Percentiles rank a stretch among this genome's conserved stretches.
Conservation (phyloP, 2,797 vertebrate species). For the Benthosema pterotum region DNA sequence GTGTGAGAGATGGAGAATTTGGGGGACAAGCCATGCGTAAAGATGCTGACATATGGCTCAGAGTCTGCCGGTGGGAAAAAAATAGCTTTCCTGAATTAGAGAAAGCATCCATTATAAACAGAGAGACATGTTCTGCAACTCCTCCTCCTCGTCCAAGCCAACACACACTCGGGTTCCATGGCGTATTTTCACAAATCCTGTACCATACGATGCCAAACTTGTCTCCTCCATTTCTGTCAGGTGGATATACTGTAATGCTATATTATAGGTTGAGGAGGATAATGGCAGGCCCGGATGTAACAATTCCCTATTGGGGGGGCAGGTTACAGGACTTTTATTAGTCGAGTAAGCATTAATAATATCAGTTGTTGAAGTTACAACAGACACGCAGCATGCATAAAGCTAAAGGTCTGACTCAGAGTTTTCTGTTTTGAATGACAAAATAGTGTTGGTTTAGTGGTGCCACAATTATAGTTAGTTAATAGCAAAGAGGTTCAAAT, state of each 20-base stretch:
- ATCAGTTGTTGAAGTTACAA: no score
- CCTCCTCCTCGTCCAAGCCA: slow-evolving; percentile 13
- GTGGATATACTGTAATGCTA: slow-evolving; percentile 9
- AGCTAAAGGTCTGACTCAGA: no score
- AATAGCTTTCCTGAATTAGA: slow-evolving; percentile 27
- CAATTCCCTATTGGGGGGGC: no score
- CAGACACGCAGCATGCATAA: no score
- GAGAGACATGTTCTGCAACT: slow-evolving; percentile 4
- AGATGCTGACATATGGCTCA: slow-evolving; percentile 37
- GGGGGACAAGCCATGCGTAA: slow-evolving; percentile 19
- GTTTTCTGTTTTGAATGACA: no score
- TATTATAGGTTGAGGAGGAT: slow-evolving; percentile 1
- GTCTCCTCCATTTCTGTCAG: slow-evolving; percentile 3
- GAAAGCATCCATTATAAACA: slow-evolving; percentile 18
- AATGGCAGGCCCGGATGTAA: no score
- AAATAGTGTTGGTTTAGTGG: no score
- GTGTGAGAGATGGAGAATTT: slow-evolving; percentile 18
- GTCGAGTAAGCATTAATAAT: no score
- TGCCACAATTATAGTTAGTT: no score
- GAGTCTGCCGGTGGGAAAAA: slow-evolving; percentile 24
- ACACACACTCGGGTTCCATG: background rate
- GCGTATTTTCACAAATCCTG: slow-evolving; percentile 22
- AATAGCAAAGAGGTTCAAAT: no score
- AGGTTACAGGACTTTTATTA: no score
- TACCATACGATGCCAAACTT: background rate